phyloP scores from a whole-genome alignment of 2,797 vertebrate genomes.

The Epinephelus coioides region DNA sequence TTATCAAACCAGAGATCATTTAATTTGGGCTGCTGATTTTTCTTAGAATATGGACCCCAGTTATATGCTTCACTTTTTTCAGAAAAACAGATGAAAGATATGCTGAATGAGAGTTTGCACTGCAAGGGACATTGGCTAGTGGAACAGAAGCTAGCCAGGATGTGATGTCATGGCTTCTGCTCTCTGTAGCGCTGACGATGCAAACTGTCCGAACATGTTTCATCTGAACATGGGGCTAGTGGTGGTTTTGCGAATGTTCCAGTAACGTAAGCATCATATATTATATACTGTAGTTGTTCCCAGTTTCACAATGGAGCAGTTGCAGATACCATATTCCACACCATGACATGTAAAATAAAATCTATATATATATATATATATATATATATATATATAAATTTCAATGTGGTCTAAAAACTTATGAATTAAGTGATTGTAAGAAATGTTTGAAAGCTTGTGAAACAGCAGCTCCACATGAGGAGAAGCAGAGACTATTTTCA shows the following conservation, averaged over 20 bases:
- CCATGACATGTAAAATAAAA: neutral
- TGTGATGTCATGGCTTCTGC: too few species aligned
- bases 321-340: neutral
- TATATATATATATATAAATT: neutral
- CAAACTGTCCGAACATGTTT: neutral
- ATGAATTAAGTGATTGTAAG: neutral
- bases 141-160: too few species aligned
- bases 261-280: neutral
- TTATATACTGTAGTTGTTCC: neutral
- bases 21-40: too few species aligned
- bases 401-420: neutral
- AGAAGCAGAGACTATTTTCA: conserved; percentile 41
- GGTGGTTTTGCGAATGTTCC: neutral
- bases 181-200: too few species aligned
- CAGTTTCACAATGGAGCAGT: neutral
- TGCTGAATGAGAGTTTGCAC: too few species aligned
- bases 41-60: too few species aligned
- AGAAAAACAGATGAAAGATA: too few species aligned
- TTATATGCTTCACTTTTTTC: too few species aligned
- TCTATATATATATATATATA: too few species aligned
- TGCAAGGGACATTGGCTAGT: too few species aligned
- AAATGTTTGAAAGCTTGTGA: conserved; percentile 19
- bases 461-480: conserved; percentile 30
- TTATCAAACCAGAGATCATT: too few species aligned
- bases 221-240: neutral